phyloP scores from a whole-genome alignment of 2,888 invertebrate genomes.

The Watsonalla binaria region DNA sequence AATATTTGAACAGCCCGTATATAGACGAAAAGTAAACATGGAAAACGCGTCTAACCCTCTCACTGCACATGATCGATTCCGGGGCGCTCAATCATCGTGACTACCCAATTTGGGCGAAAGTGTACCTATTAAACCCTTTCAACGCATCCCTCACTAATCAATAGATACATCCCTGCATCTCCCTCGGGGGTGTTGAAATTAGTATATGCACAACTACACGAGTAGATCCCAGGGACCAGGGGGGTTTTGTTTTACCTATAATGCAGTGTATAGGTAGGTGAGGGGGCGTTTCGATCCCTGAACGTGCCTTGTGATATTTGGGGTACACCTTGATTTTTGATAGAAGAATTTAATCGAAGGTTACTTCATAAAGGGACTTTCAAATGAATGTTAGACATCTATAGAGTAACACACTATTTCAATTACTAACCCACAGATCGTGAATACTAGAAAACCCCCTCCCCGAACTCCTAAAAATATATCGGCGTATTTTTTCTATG shows the following conservation, averaged over 20 bases:
- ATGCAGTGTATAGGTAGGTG: constrained; percentile 61
- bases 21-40: constrained; percentile 6
- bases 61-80: constrained; percentile 39
- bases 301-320: constrained; percentile 26
- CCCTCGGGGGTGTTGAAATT: constrained; percentile 48
- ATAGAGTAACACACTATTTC: no score
- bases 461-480: no score
- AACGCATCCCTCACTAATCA: constrained; percentile 39
- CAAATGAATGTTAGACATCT: no score
- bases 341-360: constrained; percentile 13
- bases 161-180: constrained; percentile 47
- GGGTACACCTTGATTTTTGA: constrained; percentile 63
- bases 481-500: no score
- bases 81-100: constrained; percentile 49
- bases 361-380: not conserved
- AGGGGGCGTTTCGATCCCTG: constrained; percentile 28
- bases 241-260: constrained; percentile 63
- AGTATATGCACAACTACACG: constrained; percentile 68
- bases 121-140: constrained; percentile 53
- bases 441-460: no score
- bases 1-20: not conserved
- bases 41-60: constrained; percentile 14
- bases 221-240: constrained; percentile 46
- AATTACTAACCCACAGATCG: no score
- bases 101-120: constrained; percentile 45